Percentiles rank a stretch among this genome's conserved stretches.
Conservation (phyloP, 2,113 vertebrate genomes). For the Megaceryle maxima region DNA sequence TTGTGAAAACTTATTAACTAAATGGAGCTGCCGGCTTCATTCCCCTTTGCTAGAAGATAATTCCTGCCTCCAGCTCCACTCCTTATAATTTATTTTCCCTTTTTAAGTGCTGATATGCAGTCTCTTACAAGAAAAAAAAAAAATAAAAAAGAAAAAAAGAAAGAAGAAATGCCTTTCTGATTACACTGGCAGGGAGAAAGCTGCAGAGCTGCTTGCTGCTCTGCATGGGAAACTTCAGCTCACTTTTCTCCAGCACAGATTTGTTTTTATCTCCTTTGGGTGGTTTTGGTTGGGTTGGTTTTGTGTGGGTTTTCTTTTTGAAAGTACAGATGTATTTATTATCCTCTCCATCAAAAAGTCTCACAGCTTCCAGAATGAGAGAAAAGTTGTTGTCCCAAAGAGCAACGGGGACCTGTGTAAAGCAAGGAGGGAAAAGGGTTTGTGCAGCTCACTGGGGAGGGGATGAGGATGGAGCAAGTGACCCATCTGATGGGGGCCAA, state of each 20-base stretch:
- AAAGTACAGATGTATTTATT: neutral
- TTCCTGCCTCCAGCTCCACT: constrained; percentile 46
- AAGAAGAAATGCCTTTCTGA: constrained; percentile 49
- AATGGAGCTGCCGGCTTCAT: constrained; percentile 50
- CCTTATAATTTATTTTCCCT: constrained; percentile 55
- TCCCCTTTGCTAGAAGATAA: constrained; percentile 20
- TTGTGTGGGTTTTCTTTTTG: neutral
- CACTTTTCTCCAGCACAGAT: neutral
- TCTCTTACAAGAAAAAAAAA: neutral
- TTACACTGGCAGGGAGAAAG: neutral
- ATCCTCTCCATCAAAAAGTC: neutral
- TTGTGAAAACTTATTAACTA: constrained; percentile 33
- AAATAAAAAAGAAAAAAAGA: neutral
- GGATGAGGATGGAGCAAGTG: neutral
- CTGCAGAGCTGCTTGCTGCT: neutral
- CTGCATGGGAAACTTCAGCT: constrained; percentile 13
- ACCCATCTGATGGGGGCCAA: neutral
- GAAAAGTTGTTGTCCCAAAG: neutral
- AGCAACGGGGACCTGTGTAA: neutral
- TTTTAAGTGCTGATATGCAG: constrained; percentile 57
- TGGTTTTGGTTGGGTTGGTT: neutral
- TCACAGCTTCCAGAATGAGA: neutral
- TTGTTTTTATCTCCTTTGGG: constrained; percentile 5
- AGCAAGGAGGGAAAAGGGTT: neutral
- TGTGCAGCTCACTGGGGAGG: neutral